A percentile compares a stretch with the other conserved stretches of the same genome.
Evolutionary conservation across 2,113 vertebrate genomes (phyloP).

Genomic region (Pipa parva): DNA sequence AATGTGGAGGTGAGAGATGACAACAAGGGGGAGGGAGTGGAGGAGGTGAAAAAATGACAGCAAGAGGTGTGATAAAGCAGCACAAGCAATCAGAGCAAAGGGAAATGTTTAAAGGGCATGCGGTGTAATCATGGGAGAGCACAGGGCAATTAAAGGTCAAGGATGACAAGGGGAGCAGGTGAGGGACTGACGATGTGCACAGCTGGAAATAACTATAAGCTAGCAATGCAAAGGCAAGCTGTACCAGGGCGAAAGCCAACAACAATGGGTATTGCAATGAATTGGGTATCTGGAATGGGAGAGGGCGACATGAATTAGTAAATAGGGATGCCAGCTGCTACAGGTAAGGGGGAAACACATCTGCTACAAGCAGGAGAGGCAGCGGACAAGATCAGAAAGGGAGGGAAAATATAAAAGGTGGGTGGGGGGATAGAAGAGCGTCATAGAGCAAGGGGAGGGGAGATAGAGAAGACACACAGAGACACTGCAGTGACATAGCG

Average conservation of each 20-base stretch:
- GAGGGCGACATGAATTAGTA: background rate
- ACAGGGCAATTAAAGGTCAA: background rate
- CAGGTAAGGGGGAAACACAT: background rate
- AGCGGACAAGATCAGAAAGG: background rate
- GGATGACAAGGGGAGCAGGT: background rate
- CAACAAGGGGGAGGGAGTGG: too few species aligned
- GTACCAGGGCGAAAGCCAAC: background rate
- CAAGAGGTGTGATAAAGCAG: too few species aligned
- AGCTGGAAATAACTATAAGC: background rate
- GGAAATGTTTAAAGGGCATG: background rate
- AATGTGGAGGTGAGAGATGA: too few species aligned
- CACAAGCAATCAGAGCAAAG: too few species aligned
- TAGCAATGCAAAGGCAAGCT: background rate
- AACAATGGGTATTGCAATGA: background rate
- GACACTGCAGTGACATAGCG: slow-evolving; percentile 40
- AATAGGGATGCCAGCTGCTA: background rate
- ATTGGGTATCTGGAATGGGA: background rate
- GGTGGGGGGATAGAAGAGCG: slow-evolving; percentile 18
- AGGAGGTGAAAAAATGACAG: background rate
- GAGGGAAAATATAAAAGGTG: background rate
- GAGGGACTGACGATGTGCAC: background rate
- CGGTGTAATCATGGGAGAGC: background rate
- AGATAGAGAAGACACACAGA: slow-evolving; percentile 21
- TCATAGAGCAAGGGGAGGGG: slow-evolving; percentile 21
- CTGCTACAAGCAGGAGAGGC: background rate